These are phyloP conservation scores for Agonopterix alstromeriana DNA, from an alignment of 2,888 invertebrate genomes.

Conservation along the genomic window DNA sequence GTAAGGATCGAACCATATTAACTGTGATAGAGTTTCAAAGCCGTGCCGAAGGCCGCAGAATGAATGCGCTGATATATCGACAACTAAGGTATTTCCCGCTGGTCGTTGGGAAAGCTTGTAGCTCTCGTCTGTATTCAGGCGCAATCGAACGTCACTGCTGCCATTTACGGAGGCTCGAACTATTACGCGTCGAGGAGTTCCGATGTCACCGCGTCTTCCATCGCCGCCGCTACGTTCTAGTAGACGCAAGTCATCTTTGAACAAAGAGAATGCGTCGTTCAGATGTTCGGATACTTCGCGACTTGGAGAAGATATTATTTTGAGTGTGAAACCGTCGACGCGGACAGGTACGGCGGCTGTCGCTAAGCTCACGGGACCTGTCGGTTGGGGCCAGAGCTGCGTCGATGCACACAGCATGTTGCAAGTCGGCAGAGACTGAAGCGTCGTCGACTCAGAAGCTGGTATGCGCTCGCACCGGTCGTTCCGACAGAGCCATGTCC, in stretches of 20 bases:
- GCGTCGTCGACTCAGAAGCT: conserved; percentile 49
- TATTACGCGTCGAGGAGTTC: conserved; percentile 56
- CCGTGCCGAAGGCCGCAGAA: conserved; percentile 88
- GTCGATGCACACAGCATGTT: conserved; percentile 86
- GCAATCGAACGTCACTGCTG: conserved; percentile 73
- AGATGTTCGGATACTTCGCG: conserved; percentile 53
- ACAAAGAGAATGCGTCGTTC: conserved; percentile 65
- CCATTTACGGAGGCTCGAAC: conserved; percentile 75
- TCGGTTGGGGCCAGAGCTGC: conserved; percentile 89
- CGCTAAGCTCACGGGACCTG: conserved; percentile 81
- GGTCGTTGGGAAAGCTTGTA: conserved; percentile 80
- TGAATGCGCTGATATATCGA: conserved; percentile 79
- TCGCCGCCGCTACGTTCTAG: conserved; percentile 50
- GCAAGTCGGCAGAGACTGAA: conserved; percentile 83
- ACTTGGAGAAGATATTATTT: conserved; percentile 52
- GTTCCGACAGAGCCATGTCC: conserved; percentile 86
- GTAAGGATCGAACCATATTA: conserved; percentile 87
- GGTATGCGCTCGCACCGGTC: conserved; percentile 81
- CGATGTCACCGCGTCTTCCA: conserved; percentile 31
- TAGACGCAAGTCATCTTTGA: conserved; percentile 66
- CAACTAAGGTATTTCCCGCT: conserved; percentile 68
- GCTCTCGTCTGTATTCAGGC: conserved; percentile 84
- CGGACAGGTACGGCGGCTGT: conserved; percentile 79
- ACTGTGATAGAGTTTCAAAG: conserved; percentile 86
- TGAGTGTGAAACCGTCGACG: conserved; percentile 67